A percentile compares a stretch with the other conserved stretches of the same genome.
Evolutionary conservation across 30 jellyfish, hydroid and myxozoan species (phyloP).

Genomic region (Pelagia noctiluca): DNA sequence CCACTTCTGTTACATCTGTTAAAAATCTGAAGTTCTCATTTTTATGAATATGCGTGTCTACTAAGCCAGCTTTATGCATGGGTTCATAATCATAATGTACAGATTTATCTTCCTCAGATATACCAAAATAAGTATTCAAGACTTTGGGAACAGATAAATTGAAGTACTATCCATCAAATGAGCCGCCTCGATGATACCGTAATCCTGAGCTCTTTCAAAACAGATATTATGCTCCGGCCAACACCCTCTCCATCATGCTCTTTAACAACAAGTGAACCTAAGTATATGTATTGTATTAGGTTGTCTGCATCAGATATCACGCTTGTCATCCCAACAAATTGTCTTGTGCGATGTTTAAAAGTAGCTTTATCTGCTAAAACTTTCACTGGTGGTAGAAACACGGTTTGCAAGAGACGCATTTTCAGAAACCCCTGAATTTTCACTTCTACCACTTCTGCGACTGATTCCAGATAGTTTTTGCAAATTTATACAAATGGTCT

Average conservation of each 20-base stretch:
- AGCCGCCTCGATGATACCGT: slow-evolving; percentile 45
- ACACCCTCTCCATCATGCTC: slow-evolving; percentile 26
- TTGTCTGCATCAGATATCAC: slow-evolving; percentile 36
- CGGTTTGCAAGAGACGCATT: slow-evolving; percentile 20
- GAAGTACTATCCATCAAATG: slow-evolving; percentile 40
- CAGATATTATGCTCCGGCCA: slow-evolving; percentile 27
- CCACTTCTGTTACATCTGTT: slow-evolving; percentile 45
- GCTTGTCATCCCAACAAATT: slow-evolving; percentile 12
- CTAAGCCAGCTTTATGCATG: slow-evolving; percentile 42
- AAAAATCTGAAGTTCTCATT: slow-evolving; percentile 24
- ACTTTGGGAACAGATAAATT: slow-evolving; percentile 40
- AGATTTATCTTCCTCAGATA: slow-evolving; percentile 12
- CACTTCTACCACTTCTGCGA: slow-evolving; percentile 23
- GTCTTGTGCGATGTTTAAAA: slow-evolving; percentile 39
- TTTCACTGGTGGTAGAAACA: slow-evolving; percentile 21
- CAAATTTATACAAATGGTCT: slow-evolving; percentile 19
- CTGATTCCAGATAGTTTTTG: slow-evolving; percentile 7
- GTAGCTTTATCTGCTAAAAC: slow-evolving; percentile 39
- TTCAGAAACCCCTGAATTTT: not conserved
- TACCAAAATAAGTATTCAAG: too few species aligned
- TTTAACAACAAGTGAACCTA: slow-evolving; percentile 32
- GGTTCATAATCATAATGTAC: slow-evolving; percentile 36
- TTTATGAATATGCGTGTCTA: slow-evolving; percentile 17
- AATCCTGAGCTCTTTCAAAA: slow-evolving; percentile 33
- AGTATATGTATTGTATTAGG: slow-evolving; percentile 5